Base-by-base conservation (phyloP, 2,797 vertebrate species). In the Tragelaphus eurycerus region DNA sequence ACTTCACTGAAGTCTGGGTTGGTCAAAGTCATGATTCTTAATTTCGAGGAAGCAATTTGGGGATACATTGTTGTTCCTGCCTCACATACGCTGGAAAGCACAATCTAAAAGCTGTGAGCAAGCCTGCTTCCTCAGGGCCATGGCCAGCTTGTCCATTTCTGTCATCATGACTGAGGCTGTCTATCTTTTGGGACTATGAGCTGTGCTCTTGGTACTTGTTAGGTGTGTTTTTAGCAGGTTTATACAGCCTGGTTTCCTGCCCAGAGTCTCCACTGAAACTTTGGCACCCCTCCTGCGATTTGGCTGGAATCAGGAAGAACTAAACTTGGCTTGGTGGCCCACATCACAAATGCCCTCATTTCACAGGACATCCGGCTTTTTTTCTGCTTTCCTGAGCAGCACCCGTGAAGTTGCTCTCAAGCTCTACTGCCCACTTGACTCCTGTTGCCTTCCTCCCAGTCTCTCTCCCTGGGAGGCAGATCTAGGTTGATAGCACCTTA, bases 321-420 rank as follows among this genome's bases (percentile, higher is more conserved):
- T 93, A 86, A 94, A 74, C 90, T 81, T 84, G 93, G 87, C 90
- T 46, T 64, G 87, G 85, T 90, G 92, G 96, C 81, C 94, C 92
- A 79, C 54, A 52, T 95, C 82, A 88, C 71, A 21, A 95, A 92
- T 94, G 95, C 96, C 96, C 94, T 95, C 97, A n/a, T 90, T 85
- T 94, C 60, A 57, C 97, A 96, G 97, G 97, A 97, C 88, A 95
- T 98, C 98, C 88, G 78, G 97, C 92, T 90, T 83, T 98, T 97
- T 96, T 95, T 89, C 92, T 86, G 78, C 90, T 92, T 98, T 98
- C 97, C 97, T 97, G 97, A 78, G 82, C 90, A 87, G 87, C 93
- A 90, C 88, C 86, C 4, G 0, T 31, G 43, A 94, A 90, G 78
- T 55, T 74, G 82, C 48, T 93, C 38, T 62, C 57, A 60, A 89